Conservation (phyloP, 2,113 vertebrate genomes). For the Nematolebias whitei region DNA sequence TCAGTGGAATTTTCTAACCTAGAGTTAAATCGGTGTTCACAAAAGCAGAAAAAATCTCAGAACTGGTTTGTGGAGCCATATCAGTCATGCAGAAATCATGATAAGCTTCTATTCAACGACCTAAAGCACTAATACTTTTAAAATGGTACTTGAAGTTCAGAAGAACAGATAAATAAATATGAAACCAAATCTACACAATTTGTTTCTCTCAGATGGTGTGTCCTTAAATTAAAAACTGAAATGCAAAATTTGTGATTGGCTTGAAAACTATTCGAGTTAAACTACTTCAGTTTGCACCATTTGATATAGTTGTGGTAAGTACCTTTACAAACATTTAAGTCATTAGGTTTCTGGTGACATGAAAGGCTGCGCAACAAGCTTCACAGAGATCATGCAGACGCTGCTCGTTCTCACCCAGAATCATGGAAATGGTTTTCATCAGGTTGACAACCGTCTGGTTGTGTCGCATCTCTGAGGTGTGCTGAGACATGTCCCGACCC, state of each 20-base stretch:
- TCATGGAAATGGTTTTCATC: constrained; percentile 92
- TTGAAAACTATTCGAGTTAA: too few relatives aligned
- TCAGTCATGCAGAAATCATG: neutral
- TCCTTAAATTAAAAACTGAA: neutral
- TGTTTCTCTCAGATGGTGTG: too few relatives aligned
- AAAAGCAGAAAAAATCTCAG: constrained; percentile 6
- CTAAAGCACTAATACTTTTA: neutral
- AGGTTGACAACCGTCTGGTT: constrained; percentile 86
- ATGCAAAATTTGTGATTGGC: too few relatives aligned
- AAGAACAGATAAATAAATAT: too few relatives aligned
- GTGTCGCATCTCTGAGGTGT: constrained; percentile 79
- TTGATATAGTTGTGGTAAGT: too few relatives aligned
- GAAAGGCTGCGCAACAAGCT: neutral
- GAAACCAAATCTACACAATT: too few relatives aligned
- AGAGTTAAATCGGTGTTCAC: neutral
- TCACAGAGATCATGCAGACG: too few relatives aligned
- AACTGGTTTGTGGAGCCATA: constrained; percentile 37
- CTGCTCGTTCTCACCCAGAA: constrained; percentile 82
- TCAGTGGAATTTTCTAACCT: neutral
- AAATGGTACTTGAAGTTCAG: too few relatives aligned
- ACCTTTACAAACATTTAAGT: too few relatives aligned
- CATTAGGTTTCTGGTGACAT: neutral
- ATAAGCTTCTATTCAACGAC: neutral
- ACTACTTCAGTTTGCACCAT: too few relatives aligned
- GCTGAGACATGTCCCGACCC: constrained; percentile 76